Evolutionary conservation across 30 jellyfish, hydroid and myxozoan species (phyloP).

Genomic region (Hydractinia symbiolongicarpus): DNA sequence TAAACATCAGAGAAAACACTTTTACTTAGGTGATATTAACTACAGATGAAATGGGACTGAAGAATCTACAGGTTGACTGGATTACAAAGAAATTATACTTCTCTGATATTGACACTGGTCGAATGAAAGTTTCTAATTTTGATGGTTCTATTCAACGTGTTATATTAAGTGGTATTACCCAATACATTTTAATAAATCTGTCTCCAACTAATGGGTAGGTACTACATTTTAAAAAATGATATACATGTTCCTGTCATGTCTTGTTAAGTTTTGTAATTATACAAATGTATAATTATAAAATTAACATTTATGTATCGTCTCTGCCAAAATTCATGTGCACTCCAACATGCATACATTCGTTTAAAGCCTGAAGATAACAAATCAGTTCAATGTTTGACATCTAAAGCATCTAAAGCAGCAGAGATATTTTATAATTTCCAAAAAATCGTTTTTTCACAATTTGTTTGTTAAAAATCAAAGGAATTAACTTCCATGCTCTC

Average conservation of each 20-base stretch:
- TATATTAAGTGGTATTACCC: conserved; percentile 37
- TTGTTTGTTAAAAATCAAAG: too few relatives aligned
- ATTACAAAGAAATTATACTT: conserved; percentile 73
- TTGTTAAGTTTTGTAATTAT: too few relatives aligned
- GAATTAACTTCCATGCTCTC: too few relatives aligned
- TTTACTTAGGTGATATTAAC: not conserved
- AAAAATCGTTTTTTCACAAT: too few relatives aligned
- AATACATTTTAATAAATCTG: conserved; percentile 58
- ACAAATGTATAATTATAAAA: too few relatives aligned
- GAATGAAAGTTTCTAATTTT: conserved; percentile 58
- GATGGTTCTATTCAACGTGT: conserved; percentile 69
- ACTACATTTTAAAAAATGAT: not conserved
- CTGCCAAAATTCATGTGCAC: too few relatives aligned
- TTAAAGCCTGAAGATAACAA: too few relatives aligned
- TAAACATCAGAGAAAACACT: not conserved
- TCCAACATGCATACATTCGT: too few relatives aligned
- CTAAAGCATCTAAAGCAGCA: too few relatives aligned
- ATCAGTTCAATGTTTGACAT: too few relatives aligned
- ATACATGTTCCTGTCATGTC: not conserved
- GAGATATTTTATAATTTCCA: too few relatives aligned
- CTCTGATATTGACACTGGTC: conserved; percentile 54
- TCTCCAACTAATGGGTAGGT: conserved; percentile 84
- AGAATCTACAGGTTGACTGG: conserved; percentile 68
- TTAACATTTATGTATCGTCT: too few relatives aligned
- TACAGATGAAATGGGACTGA: not conserved